Base-by-base conservation (phyloP, 2,113 vertebrate species). In the Otus sunia region DNA sequence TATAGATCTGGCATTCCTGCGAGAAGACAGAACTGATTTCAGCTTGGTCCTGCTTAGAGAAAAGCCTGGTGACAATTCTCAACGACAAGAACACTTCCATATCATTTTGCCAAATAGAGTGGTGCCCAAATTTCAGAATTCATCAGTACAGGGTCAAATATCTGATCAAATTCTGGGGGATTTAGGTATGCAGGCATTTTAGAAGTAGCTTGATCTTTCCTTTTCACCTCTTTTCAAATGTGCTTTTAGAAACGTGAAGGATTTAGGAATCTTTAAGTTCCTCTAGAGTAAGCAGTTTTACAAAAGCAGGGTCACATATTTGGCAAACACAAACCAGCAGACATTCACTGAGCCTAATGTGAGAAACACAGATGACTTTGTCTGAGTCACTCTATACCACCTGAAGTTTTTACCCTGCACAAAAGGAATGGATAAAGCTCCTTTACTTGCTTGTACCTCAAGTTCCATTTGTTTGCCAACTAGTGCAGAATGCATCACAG, bases 161-260 rank as follows among this genome's bases (percentile, higher is more conserved):
- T 56, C 22, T 11, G 7, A 55, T 32, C 11, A 66, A 1, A 15
- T 58, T 74, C 17, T 50, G 16, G 32, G 12, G 1, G 3, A 37
- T 43, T 83, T 52, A 66, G 17, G 19, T 45, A 22, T 1, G 4
- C 20, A 5, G 12, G 9, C 8, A 27, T 81, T 95, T 80, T 20
- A 74, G 32, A 77, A 77, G 58, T 36, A 45, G 15, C 3, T 73
- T 30, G 26, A 39, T 36, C 49, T 80, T 39, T 86, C 30, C 14
- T 71, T 83, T 80, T 71, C 37, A 58, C 6, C 10, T 56, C 14
- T 7, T 88, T 86, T 64, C 13, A 64, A 11, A 10, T 21, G 5
- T n/a, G 34, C 8, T 39, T 2, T 52, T 56, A 53, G 43, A 88
- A 88, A 50, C 0, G 0, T 5, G 21, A 53, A 86, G 73, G 21